Evolutionary conservation across 2,113 vertebrate genomes (phyloP).

Genomic region (Mesocricetus auratus): DNA sequence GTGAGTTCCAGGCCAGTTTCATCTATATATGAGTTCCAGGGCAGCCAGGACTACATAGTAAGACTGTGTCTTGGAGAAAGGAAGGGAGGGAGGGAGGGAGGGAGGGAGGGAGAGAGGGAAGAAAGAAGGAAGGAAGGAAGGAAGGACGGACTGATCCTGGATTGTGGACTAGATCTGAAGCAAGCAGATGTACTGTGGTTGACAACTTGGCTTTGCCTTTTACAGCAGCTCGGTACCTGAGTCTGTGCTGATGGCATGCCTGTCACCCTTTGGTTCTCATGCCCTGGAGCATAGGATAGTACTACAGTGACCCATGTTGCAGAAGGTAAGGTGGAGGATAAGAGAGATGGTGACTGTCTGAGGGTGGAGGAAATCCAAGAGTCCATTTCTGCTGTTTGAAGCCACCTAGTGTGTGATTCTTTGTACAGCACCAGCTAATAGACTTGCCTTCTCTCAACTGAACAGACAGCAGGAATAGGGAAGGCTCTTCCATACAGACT

Average conservation of each 20-base stretch:
- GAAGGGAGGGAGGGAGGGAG: no score
- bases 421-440: neutral
- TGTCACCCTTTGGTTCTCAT: neutral
- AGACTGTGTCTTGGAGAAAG: neutral
- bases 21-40: no score
- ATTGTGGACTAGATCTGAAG: neutral
- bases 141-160: neutral
- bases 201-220: neutral
- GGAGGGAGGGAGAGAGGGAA: no score
- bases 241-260: accelerated
- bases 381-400: neutral
- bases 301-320: accelerated
- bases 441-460: no score
- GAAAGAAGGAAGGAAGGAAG: neutral
- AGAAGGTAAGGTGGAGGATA: neutral
- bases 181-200: neutral
- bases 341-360: neutral
- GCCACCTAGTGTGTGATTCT: neutral
- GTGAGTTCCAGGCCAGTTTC: neutral
- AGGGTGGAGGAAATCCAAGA: neutral
- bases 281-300: neutral
- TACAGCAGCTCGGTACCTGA: accelerated
- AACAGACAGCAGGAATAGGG: neutral
- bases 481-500: neutral
- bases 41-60: neutral